phyloP scores from a whole-genome alignment of 2,113 vertebrate species.

The Cryptomyrus ogoouensis region DNA sequence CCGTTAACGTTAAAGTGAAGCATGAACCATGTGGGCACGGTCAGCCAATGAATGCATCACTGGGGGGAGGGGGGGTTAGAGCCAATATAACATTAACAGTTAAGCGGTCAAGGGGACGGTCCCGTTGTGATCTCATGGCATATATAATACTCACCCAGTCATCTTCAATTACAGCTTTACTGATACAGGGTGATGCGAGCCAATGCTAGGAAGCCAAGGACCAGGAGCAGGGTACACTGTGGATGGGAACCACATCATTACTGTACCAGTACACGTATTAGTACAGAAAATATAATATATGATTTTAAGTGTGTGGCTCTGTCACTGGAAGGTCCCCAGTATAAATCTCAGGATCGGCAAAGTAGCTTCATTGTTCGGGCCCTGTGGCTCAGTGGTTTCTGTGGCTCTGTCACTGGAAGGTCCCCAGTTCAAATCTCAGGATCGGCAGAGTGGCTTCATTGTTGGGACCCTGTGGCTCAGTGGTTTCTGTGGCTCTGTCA shows the following conservation, averaged over 20 bases:
- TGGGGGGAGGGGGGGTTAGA: not conserved
- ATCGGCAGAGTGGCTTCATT: no score
- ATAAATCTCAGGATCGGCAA: no score
- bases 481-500: no score
- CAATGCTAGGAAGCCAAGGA: not conserved
- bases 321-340: no score
- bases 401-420: no score
- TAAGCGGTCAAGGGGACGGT: not conserved
- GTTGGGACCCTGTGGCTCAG: no score
- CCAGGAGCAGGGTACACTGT: no score
- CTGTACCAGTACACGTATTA: no score
- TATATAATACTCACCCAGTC: not conserved
- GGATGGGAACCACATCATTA: no score
- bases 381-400: no score
- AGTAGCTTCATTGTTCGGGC: no score
- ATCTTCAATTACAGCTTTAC: not conserved
- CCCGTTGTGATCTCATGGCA: not conserved
- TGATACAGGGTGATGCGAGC: not conserved
- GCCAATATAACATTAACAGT: not conserved
- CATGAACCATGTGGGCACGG: not conserved
- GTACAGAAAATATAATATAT: not conserved
- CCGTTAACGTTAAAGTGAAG: not conserved
- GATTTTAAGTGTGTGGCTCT: not conserved
- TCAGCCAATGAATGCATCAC: not conserved
- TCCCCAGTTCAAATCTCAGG: no score